These are phyloP conservation scores for Rhinophrynus dorsalis DNA, from an alignment of 2,797 vertebrate genomes.

Conservation along the genomic window DNA sequence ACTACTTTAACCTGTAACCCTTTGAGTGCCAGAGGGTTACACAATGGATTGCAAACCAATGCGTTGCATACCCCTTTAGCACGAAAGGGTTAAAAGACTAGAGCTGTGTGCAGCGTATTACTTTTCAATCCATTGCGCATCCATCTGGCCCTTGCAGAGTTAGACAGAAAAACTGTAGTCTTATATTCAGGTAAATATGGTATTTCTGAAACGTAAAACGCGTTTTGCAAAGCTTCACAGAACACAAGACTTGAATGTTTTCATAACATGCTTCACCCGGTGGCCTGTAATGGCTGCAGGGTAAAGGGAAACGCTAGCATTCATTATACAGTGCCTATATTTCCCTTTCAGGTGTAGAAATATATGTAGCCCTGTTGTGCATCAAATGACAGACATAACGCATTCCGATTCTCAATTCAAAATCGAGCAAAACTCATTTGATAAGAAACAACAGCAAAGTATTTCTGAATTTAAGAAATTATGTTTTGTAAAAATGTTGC, in stretches of 20 bases:
- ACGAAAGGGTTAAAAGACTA: too few species aligned
- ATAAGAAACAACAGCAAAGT: constrained; percentile 46
- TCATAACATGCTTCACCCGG: constrained; percentile 26
- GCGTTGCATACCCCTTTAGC: too few species aligned
- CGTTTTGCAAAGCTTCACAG: neutral
- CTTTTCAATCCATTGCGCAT: too few species aligned
- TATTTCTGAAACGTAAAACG: too few species aligned
- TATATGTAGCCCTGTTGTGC: constrained; percentile 50
- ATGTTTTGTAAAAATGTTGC: constrained; percentile 48
- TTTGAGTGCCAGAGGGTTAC: too few species aligned
- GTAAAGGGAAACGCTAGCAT: constrained; percentile 19
- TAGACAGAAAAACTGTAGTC: too few species aligned
- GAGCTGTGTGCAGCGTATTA: too few species aligned
- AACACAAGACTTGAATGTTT: constrained; percentile 40
- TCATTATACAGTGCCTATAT: constrained; percentile 43
- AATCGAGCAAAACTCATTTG: constrained; percentile 57
- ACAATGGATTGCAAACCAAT: too few species aligned
- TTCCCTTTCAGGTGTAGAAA: constrained; percentile 40
- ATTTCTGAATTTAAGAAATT: constrained; percentile 51
- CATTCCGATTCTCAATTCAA: constrained; percentile 56
- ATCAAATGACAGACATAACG: constrained; percentile 46
- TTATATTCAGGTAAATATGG: too few species aligned
- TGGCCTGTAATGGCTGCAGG: constrained; percentile 39
- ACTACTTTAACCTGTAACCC: too few species aligned
- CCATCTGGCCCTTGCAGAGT: too few species aligned